A percentile compares a stretch with the other conserved stretches of the same genome.
phyloP scores from a whole-genome alignment of 2,797 vertebrate genomes.

The Diplodus puntazzo region DNA sequence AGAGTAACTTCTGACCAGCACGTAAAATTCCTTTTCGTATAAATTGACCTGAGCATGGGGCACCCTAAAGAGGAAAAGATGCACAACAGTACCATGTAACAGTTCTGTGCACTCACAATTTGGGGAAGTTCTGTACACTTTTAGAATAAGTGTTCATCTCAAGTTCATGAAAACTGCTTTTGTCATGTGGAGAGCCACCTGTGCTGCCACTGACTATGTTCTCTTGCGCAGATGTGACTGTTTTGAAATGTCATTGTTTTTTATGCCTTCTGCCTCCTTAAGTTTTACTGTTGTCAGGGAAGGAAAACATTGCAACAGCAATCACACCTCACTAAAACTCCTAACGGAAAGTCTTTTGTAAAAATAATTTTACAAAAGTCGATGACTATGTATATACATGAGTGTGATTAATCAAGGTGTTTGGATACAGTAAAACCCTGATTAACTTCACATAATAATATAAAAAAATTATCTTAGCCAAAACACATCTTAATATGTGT shows the following conservation, averaged over 20 bases:
- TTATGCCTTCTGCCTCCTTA: background rate
- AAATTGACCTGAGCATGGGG: conserved; percentile 38
- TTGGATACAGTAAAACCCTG: background rate
- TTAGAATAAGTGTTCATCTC: background rate
- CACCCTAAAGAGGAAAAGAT: conserved; percentile 30
- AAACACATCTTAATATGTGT: no score
- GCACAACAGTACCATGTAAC: conserved; percentile 6
- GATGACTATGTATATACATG: background rate
- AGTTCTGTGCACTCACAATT: background rate
- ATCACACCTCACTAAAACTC: background rate
- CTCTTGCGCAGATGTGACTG: background rate
- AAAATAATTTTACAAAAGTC: background rate
- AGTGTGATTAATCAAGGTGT: no score
- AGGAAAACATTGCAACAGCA: background rate
- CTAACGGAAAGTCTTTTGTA: background rate
- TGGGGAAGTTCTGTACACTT: background rate
- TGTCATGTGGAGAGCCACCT: background rate
- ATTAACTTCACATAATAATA: background rate
- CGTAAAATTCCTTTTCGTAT: conserved; percentile 62
- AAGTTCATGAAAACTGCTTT: background rate
- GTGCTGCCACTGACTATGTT: background rate
- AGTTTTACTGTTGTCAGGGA: background rate
- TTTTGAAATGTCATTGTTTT: background rate
- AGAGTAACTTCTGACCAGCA: conserved; percentile 75
- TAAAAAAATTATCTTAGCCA: background rate